Evolutionary conservation across 2,113 vertebrate genomes (phyloP), one percentile per base, ranked within the genome.

Genomic region (Rhineura floridana): DNA sequence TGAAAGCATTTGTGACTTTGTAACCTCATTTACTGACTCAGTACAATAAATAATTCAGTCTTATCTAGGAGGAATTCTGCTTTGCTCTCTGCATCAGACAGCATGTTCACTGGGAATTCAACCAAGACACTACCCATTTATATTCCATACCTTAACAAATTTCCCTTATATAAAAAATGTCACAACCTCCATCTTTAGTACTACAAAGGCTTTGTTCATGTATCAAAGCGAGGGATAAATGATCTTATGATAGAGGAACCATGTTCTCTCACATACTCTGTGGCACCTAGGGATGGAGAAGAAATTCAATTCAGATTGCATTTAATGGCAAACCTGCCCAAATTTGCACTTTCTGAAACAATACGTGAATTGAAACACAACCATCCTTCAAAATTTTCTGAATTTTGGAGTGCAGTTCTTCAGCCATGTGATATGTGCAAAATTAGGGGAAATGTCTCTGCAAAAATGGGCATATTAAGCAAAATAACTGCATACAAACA

Each of bases 31-130:
- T 91, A 90, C 46, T 86, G 76, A 77, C 44, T 93, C 83, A 80
- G 67, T 73, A 33, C 39, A 72, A 94, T 93, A 82, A 93, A 91
- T 94, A 92, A 93, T 92, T 92, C 87, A 90, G 80, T 1, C 11
- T 39, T 83, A 90, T 88, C 7, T 13, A 62, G 50, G 13, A 84
- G 88, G 90, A 91, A 90, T n/a, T 84, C 13, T 72, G 91, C 78
- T 85, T 89, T 62, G 13, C 52, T 88, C 78, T 13, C 76, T 79
- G 19, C 50, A 70, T 55, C 5, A 84, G 44, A 81, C 28, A 77
- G 3, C 55, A 52, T 28, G 69, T 11, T 91, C 42, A 21, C 69
- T 46, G 46, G 87, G 76, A 63, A 39, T 80, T 86, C 65, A 91
- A 88, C 36, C 28, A 46, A 75, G 90, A 33, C 1, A 79, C 46